Percentiles rank a stretch among this genome's conserved stretches.
Evolutionary conservation across 2,113 vertebrate species (phyloP).

Genomic region (Campylorhamphus procurvoides): DNA sequence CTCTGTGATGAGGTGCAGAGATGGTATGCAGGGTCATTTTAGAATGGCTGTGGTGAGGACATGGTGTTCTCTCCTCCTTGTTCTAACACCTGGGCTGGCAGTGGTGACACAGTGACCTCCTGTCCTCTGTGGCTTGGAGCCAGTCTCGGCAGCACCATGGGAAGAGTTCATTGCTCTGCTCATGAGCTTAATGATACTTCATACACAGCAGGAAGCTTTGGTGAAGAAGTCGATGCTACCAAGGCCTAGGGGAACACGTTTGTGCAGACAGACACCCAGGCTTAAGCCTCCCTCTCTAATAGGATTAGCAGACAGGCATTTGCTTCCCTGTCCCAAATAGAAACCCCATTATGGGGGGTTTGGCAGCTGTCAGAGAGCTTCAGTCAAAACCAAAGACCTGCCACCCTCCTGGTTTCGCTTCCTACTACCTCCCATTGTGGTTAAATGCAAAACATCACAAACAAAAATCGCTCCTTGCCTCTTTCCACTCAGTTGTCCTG

Average conservation of each 20-base stretch:
- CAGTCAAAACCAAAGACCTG: not conserved
- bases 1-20: accelerated
- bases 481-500: not conserved
- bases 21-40: not conserved
- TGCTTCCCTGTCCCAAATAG: not conserved
- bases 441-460: not conserved
- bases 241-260: not conserved
- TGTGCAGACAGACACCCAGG: not conserved
- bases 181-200: not conserved
- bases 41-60: not conserved
- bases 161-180: not conserved
- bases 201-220: not conserved
- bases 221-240: not conserved
- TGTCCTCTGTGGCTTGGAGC: not conserved
- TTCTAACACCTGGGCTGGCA: not conserved
- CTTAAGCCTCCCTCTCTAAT: not conserved
- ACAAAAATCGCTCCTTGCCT: not conserved
- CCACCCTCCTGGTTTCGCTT: not conserved
- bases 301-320: not conserved
- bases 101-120: accelerated
- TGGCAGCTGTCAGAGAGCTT: not conserved
- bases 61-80: not conserved
- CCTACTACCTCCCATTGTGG: not conserved
- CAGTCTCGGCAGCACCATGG: not conserved
- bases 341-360: not conserved